A percentile compares a stretch with the other conserved stretches of the same genome.
Evolutionary conservation across 2,797 vertebrate species (phyloP).

Genomic region (Sebastes diaconus): DNA sequence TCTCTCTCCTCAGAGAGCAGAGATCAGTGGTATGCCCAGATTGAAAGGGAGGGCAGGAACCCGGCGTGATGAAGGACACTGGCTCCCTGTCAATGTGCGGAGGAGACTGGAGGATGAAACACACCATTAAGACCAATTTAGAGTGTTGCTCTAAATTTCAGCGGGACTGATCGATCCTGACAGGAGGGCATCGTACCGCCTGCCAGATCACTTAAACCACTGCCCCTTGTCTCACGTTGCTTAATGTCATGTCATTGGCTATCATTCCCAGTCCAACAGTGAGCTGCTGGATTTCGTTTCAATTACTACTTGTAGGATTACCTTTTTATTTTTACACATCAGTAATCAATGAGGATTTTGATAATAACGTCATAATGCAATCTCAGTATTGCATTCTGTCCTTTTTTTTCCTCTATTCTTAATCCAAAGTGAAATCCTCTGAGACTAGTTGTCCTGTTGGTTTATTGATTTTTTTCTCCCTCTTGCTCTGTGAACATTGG

Average conservation of each 20-base stretch:
- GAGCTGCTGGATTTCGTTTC: slow-evolving; percentile 74
- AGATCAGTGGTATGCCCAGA: slow-evolving; percentile 78
- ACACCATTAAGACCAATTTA: slow-evolving; percentile 86
- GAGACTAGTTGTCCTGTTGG: slow-evolving; percentile 81
- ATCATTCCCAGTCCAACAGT: slow-evolving; percentile 72
- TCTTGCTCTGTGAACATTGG: slow-evolving; percentile 72
- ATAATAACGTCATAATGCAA: slow-evolving; percentile 79
- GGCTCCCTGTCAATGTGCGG: slow-evolving; percentile 72
- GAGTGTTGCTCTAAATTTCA: slow-evolving; percentile 86
- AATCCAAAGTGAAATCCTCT: slow-evolving; percentile 83
- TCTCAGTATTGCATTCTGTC: slow-evolving; percentile 66
- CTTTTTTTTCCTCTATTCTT: slow-evolving; percentile 66
- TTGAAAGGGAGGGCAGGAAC: slow-evolving; percentile 79
- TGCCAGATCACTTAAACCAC: slow-evolving; percentile 86
- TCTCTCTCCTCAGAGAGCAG: slow-evolving; percentile 75
- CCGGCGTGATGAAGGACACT: slow-evolving; percentile 78
- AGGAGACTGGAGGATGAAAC: slow-evolving; percentile 81
- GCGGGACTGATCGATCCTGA: slow-evolving; percentile 86
- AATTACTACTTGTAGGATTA: slow-evolving; percentile 81
- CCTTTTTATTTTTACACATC: slow-evolving; percentile 78
- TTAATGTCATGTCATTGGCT: slow-evolving; percentile 84
- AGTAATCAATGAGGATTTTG: slow-evolving; percentile 84
- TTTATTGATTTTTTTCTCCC: slow-evolving; percentile 80
- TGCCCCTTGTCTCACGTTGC: slow-evolving; percentile 77
- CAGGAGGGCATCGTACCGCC: slow-evolving; percentile 83